A percentile compares a stretch with the other conserved stretches of the same genome.
phyloP scores from a whole-genome alignment of 2,797 vertebrate species.

The Acanthornis magna region DNA sequence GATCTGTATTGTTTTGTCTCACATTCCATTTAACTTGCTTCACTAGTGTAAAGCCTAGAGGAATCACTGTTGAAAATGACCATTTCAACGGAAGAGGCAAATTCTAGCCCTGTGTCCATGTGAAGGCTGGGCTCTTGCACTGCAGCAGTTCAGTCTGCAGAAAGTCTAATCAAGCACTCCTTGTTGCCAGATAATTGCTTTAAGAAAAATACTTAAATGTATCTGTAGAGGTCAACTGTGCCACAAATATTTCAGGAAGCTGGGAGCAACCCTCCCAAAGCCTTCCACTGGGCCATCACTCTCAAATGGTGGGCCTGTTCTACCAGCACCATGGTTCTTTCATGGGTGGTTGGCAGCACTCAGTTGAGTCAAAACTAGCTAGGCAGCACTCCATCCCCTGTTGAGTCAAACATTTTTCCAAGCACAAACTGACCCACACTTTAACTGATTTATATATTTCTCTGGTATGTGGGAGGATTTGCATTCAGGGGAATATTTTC shows the following conservation, averaged over 20 bases:
- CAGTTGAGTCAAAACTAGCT: not conserved
- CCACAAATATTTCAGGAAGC: not conserved
- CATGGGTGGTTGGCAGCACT: not conserved
- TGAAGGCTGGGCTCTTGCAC: not conserved
- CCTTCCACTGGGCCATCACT: not conserved
- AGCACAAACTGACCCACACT: not conserved
- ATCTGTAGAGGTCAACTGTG: not conserved
- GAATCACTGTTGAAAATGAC: not conserved
- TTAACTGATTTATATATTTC: not conserved
- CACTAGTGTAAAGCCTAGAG: not conserved
- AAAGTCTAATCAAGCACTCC: not conserved
- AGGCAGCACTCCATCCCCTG: not conserved
- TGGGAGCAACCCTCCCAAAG: not conserved
- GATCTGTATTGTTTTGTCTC: not conserved
- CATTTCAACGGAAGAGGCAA: not conserved
- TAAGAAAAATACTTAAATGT: not conserved
- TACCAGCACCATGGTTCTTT: not conserved
- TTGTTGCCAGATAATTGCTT: not conserved
- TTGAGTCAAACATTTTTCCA: not conserved
- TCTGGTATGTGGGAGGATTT: not conserved
- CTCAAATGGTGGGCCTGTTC: not conserved
- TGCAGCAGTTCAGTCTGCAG: not conserved
- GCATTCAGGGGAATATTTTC: not conserved
- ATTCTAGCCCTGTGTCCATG: not conserved
- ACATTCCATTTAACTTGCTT: not conserved